Conservation (phyloP, 2,888 invertebrate genomes). For the Choreutis nemorana region DNA sequence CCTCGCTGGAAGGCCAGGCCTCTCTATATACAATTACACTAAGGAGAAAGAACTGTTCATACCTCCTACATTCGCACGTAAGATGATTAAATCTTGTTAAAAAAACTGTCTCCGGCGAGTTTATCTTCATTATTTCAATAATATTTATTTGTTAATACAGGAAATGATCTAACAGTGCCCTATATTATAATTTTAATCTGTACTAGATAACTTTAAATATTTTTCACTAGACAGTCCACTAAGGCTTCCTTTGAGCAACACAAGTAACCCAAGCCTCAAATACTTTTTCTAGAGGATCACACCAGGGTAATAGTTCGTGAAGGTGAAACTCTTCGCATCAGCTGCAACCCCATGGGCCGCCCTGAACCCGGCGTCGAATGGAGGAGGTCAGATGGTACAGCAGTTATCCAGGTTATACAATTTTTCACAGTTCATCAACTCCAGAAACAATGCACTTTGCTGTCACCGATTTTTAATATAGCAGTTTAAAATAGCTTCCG, state of each 20-base stretch:
- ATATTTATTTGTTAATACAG: too few species aligned
- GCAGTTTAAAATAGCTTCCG: too few species aligned
- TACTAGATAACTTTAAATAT: too few species aligned
- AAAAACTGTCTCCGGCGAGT: not conserved
- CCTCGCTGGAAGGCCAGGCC: conserved; percentile 80
- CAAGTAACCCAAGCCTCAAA: not conserved
- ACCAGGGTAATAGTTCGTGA: conserved; percentile 78
- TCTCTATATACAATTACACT: conserved; percentile 79
- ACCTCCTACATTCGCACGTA: conserved; percentile 81
- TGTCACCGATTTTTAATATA: not conserved
- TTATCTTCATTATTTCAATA: not conserved
- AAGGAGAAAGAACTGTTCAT: conserved; percentile 76
- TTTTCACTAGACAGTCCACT: too few species aligned
- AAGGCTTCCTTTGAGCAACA: too few species aligned
- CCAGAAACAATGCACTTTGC: conserved; percentile 1
- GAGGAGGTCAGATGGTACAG: conserved; percentile 70
- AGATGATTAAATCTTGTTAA: conserved; percentile 16
- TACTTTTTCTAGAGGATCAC: conserved; percentile 40
- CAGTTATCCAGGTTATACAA: conserved; percentile 41
- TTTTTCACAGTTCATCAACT: not conserved
- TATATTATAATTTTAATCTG: too few species aligned
- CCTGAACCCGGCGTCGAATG: conserved; percentile 83
- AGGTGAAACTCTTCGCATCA: conserved; percentile 81
- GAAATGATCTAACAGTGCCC: too few species aligned
- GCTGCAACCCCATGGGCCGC: conserved; percentile 80